These are phyloP conservation scores for Montipora cactus DNA, from an alignment of 64 coral and sea anemone genomes.

Conservation along the genomic window DNA sequence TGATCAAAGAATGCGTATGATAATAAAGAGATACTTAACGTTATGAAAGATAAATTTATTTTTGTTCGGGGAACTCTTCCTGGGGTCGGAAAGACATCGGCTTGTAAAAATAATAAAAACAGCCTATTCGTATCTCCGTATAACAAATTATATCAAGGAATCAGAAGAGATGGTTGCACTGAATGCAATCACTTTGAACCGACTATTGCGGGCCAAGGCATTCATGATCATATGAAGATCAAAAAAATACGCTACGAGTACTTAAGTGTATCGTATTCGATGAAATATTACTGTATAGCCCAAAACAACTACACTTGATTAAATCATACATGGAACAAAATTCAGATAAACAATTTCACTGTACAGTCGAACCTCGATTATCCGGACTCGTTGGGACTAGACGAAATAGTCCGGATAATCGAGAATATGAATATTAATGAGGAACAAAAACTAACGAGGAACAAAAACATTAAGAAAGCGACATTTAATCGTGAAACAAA, in stretches of 20 bases:
- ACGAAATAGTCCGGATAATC: too few relatives aligned
- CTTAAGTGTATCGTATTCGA: slow-evolving; percentile 36
- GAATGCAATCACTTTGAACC: neutral
- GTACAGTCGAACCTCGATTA: neutral
- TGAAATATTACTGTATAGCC: slow-evolving; percentile 47
- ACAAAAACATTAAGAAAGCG: too few relatives aligned
- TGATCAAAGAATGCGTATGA: too few relatives aligned
- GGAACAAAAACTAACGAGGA: too few relatives aligned
- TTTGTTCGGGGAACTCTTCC: slow-evolving; percentile 26
- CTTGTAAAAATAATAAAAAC: slow-evolving; percentile 60
- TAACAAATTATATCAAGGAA: slow-evolving; percentile 49
- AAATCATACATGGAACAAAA: slow-evolving; percentile 57
- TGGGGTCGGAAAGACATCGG: slow-evolving; percentile 40
- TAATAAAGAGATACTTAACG: too few relatives aligned
- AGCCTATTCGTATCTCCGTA: slow-evolving; percentile 52
- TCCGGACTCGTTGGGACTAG: too few relatives aligned
- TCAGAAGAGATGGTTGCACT: neutral
- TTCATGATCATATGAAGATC: slow-evolving; percentile 50
- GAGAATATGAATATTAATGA: too few relatives aligned
- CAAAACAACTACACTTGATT: too few relatives aligned
- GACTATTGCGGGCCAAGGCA: slow-evolving; percentile 24
- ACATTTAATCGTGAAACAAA: too few relatives aligned
- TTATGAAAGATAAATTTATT: neutral
- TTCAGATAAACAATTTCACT: slow-evolving; percentile 19
- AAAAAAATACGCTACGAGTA: slow-evolving; percentile 36